Evolutionary conservation across 2,888 invertebrate species (phyloP), one percentile per base, ranked within the genome.

Genomic region (Schrankia costaestrigalis): DNA sequence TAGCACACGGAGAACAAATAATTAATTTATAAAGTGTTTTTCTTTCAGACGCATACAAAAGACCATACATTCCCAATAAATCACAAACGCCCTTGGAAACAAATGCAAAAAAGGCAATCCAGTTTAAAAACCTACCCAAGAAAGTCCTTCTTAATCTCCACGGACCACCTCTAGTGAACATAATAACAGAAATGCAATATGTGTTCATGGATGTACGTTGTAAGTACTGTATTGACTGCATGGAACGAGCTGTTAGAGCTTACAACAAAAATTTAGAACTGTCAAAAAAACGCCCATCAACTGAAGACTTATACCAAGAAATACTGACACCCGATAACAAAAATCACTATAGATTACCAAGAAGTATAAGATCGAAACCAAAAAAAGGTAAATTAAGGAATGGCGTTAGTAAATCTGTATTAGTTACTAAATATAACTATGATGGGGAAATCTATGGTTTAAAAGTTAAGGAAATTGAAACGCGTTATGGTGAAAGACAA

Each of bases 391-490:
- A 56, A 56, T 11, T 46, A 0, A 71, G 58, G 39, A 70, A 55
- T 32, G 63, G 52, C 44, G 0, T 13, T 1, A 40, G 36, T 0
- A 60, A 70, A 51, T 37, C 55, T 3, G 55, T 75, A 0, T 63
- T 64, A 8, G 70, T 83, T 1, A 76, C 72, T 5, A 81, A 78
- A 59, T 81, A 75, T 36, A 70, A 62, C 7, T 46, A 55, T 1
- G 61, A 73, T 5, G 73, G 65, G 2, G 63, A 69, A 43, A 52
- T 78, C 3, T 73, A 68, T 32, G 84, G 78, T 3, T 30, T 85
- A 21, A 77, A 77, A 63, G 56, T 84, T 8, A 76, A 72, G 46
- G 83, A 78, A 59, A 51, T 46, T 2, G 55, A 39, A 30, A 13
- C 26, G 12, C 17, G 44, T 8, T 22, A 35, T 9, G 49, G 46